Percentiles rank a stretch among this genome's conserved stretches.
phyloP scores from a whole-genome alignment of 2,888 invertebrate species.

The Synanthedon vespiformis region DNA sequence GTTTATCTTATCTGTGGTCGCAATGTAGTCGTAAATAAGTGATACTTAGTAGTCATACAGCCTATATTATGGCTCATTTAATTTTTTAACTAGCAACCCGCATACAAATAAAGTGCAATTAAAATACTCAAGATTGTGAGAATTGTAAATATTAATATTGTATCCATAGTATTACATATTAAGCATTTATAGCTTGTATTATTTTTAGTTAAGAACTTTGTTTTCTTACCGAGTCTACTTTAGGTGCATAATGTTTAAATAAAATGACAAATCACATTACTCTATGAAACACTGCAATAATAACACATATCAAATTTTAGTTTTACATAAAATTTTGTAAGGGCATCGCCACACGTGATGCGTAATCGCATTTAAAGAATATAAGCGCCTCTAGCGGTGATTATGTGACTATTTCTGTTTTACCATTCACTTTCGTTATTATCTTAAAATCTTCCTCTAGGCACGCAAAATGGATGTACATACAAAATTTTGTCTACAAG shows the following conservation, averaged over 20 bases:
- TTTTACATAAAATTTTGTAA: slow-evolving; percentile 21
- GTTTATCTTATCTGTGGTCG: no score
- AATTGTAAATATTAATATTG: slow-evolving; percentile 55
- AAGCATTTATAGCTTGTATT: slow-evolving; percentile 45
- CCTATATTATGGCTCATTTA: no score
- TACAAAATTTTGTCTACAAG: no score
- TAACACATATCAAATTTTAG: slow-evolving; percentile 52
- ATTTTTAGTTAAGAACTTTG: neutral
- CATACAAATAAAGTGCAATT: slow-evolving; percentile 69
- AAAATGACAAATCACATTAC: neutral
- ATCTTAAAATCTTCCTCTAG: no score
- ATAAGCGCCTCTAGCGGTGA: no score
- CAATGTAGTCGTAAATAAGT: no score
- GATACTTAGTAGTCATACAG: no score
- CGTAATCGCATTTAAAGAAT: no score
- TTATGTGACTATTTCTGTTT: no score
- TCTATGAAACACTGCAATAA: slow-evolving; percentile 33
- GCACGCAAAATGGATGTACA: no score
- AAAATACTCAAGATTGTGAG: slow-evolving; percentile 67
- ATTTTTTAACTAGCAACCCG: slow-evolving; percentile 18
- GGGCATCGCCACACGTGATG: neutral
- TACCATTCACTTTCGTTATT: no score
- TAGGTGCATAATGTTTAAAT: neutral
- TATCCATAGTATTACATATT: slow-evolving; percentile 39
- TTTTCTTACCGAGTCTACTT: neutral